Evolutionary conservation across 2,888 invertebrate genomes (phyloP).

Genomic region (Leptopilina syphax): DNA sequence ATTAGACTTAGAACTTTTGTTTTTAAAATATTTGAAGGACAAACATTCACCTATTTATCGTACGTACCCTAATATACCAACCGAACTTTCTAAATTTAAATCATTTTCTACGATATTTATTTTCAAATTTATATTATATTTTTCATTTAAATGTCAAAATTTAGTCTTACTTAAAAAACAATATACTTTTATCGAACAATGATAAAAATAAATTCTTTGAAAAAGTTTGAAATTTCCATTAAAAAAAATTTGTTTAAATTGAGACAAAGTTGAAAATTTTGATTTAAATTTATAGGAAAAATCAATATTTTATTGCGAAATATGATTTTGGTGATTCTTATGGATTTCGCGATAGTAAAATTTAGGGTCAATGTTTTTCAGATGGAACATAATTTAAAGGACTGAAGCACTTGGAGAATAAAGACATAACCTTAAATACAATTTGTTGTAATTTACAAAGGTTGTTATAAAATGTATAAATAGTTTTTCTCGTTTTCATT

Average conservation of each 20-base stretch:
- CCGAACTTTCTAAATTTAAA: not conserved
- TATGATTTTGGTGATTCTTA: not conserved
- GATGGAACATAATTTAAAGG: not conserved
- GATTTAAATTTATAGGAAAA: not conserved
- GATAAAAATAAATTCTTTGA: too few relatives aligned
- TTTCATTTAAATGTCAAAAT: too few relatives aligned
- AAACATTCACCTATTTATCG: not conserved
- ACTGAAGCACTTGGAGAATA: not conserved
- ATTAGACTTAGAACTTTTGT: too few relatives aligned
- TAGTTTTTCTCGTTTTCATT: too few relatives aligned
- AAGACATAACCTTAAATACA: not conserved
- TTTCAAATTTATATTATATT: not conserved
- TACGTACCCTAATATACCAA: not conserved
- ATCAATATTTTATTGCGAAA: not conserved
- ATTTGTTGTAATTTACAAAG: too few relatives aligned
- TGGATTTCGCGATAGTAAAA: not conserved
- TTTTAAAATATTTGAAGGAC: not conserved
- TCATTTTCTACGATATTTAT: not conserved
- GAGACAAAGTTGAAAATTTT: not conserved
- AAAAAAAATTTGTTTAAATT: not conserved
- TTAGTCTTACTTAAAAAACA: too few relatives aligned
- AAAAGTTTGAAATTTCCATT: too few relatives aligned
- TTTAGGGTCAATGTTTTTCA: slow-evolving; percentile 31
- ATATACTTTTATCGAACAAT: too few relatives aligned
- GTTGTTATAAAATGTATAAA: too few relatives aligned